Percentiles rank a stretch among this genome's conserved stretches.
Evolutionary conservation across 2,888 invertebrate genomes (phyloP).

Genomic region (Aleiodes alternator): DNA sequence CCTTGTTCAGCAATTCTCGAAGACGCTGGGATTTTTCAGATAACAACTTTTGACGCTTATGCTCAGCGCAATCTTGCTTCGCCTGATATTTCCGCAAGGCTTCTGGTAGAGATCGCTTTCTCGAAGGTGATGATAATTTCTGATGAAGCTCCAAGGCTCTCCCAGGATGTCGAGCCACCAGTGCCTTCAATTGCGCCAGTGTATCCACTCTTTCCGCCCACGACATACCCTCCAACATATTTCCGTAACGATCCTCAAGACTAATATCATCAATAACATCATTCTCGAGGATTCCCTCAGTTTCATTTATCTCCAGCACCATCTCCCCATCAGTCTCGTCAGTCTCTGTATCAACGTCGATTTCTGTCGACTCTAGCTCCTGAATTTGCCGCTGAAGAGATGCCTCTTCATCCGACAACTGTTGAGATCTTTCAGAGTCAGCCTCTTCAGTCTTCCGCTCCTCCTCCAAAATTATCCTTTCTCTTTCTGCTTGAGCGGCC

Average conservation of each 20-base stretch:
- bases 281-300: slow-evolving; percentile 57
- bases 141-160: slow-evolving; percentile 94
- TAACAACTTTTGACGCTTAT: slow-evolving; percentile 87
- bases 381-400: slow-evolving; percentile 85
- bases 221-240: slow-evolving; percentile 80
- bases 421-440: slow-evolving; percentile 82
- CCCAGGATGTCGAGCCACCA: slow-evolving; percentile 93
- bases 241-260: slow-evolving; percentile 72
- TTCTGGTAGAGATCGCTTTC: slow-evolving; percentile 89
- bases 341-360: slow-evolving; percentile 88
- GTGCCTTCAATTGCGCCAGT: slow-evolving; percentile 84
- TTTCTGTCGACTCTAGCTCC: slow-evolving; percentile 84
- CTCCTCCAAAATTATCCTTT: slow-evolving; percentile 73
- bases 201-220: slow-evolving; percentile 92
- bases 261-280: slow-evolving; percentile 67
- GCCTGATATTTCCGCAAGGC: slow-evolving; percentile 88
- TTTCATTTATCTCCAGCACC: slow-evolving; percentile 75
- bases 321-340: slow-evolving; percentile 87
- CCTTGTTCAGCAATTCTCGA: slow-evolving; percentile 90
- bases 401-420: slow-evolving; percentile 86
- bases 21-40: slow-evolving; percentile 91
- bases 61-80: slow-evolving; percentile 93
- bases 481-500: slow-evolving; percentile 73
- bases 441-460: slow-evolving; percentile 80
- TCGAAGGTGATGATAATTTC: slow-evolving; percentile 93